These are phyloP conservation scores for Nomada flava DNA, from an alignment of 2,888 invertebrate genomes.

Conservation along the genomic window DNA sequence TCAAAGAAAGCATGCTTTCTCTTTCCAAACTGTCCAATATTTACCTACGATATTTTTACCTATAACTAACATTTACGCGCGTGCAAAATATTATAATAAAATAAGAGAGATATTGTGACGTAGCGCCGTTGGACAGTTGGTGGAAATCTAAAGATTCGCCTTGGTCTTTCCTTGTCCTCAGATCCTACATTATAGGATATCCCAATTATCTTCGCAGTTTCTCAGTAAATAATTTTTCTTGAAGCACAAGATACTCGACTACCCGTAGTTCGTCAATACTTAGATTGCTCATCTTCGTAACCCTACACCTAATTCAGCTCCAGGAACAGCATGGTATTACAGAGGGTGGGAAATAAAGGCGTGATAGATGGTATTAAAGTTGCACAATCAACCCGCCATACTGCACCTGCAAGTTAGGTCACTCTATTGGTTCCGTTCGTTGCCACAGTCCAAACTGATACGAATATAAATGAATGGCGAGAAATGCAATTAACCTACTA, in stretches of 20 bases:
- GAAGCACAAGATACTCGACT: slow-evolving; percentile 55
- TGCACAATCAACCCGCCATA: slow-evolving; percentile 74
- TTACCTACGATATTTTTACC: too few relatives aligned
- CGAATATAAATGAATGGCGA: slow-evolving; percentile 72
- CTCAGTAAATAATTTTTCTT: slow-evolving; percentile 35
- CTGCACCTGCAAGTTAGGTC: slow-evolving; percentile 41
- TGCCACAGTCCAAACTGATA: slow-evolving; percentile 76
- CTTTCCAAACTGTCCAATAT: too few relatives aligned
- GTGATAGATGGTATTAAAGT: slow-evolving; percentile 80
- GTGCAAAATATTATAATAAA: too few relatives aligned
- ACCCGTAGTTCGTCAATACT: slow-evolving; percentile 50
- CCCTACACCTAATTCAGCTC: slow-evolving; percentile 42
- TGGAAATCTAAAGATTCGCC: too few relatives aligned
- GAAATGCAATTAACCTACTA: slow-evolving; percentile 75
- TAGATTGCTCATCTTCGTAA: slow-evolving; percentile 75
- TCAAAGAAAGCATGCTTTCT: too few relatives aligned
- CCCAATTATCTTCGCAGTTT: slow-evolving; percentile 14
- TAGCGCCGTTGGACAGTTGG: too few relatives aligned
- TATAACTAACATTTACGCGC: too few relatives aligned
- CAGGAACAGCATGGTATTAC: slow-evolving; percentile 33
- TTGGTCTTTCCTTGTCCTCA: too few relatives aligned
- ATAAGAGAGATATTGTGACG: too few relatives aligned
- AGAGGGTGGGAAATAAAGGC: slow-evolving; percentile 75
- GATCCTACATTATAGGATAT: too few relatives aligned
- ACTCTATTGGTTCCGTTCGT: slow-evolving; percentile 66